These are phyloP conservation scores for Myrmecobius fasciatus DNA, from an alignment of 2,113 vertebrate genomes.

Conservation along the genomic window DNA sequence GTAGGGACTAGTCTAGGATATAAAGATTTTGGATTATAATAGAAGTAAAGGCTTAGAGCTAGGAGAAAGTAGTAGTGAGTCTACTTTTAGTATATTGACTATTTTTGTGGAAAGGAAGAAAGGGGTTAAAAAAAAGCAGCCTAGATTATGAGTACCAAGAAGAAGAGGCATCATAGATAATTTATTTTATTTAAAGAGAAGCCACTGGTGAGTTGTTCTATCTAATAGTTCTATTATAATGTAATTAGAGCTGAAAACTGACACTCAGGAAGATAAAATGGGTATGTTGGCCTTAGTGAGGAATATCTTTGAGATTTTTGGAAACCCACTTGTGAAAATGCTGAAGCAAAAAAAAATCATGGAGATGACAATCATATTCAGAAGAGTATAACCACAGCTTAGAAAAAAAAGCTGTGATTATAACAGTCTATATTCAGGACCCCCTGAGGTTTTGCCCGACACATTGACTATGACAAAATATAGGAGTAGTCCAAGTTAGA, in stretches of 20 bases:
- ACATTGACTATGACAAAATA: not conserved
- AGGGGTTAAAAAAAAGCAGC: not conserved
- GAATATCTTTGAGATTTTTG: not conserved
- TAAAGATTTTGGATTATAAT: constrained; percentile 28
- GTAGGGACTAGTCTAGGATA: not conserved
- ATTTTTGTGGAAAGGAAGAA: not conserved
- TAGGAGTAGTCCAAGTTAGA: not conserved
- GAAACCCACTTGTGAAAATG: not conserved
- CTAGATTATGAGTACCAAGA: not conserved
- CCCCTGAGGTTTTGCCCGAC: not conserved
- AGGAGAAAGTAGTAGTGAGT: not conserved
- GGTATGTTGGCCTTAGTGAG: not conserved
- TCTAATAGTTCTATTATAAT: not conserved
- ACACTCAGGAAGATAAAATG: not conserved
- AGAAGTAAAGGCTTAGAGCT: constrained; percentile 21
- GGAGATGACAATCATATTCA: not conserved
- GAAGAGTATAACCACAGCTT: not conserved
- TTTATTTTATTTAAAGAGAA: not conserved
- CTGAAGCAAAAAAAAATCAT: not conserved
- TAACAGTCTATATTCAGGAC: not conserved
- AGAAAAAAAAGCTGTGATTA: not conserved
- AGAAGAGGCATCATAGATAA: not conserved
- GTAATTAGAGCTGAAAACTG: not conserved
- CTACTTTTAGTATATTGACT: constrained; percentile 15
- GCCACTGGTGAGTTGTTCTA: not conserved